These are phyloP conservation scores for Parapristionchus giblindavisi DNA, from an alignment of 2,888 invertebrate species.

Conservation along the genomic window DNA sequence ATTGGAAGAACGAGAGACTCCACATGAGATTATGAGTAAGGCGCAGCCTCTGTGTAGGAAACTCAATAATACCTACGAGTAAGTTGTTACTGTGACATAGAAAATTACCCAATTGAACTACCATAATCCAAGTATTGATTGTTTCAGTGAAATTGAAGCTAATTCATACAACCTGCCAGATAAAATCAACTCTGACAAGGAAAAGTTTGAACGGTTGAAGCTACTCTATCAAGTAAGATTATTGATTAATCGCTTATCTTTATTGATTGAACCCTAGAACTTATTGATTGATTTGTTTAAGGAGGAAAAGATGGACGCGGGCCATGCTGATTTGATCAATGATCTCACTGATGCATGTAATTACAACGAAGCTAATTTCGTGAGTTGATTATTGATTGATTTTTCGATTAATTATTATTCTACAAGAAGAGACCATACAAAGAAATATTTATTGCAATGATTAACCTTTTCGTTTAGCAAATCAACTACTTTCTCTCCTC, in stretches of 20 bases:
- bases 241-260: neutral
- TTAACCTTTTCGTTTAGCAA: constrained; percentile 18
- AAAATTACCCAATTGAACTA: neutral
- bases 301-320: constrained; percentile 29
- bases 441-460: neutral
- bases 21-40: neutral
- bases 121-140: neutral
- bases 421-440: no score
- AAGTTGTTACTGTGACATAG: neutral
- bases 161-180: constrained; percentile 3
- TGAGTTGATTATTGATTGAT: neutral
- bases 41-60: neutral
- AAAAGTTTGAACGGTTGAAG: constrained; percentile 30
- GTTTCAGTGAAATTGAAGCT: constrained; percentile 19
- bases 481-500: constrained; percentile 7
- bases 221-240: constrained; percentile 16
- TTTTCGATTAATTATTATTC: neutral
- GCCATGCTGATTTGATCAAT: constrained; percentile 21
- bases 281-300: neutral
- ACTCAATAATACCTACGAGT: constrained; percentile 33
- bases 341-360: constrained; percentile 8
- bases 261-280: neutral
- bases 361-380: constrained; percentile 36
- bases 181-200: constrained; percentile 5
- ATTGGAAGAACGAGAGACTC: constrained; percentile 16